Evolutionary conservation across 2,113 vertebrate species (phyloP).

Genomic region (Callorhinus ursinus): DNA sequence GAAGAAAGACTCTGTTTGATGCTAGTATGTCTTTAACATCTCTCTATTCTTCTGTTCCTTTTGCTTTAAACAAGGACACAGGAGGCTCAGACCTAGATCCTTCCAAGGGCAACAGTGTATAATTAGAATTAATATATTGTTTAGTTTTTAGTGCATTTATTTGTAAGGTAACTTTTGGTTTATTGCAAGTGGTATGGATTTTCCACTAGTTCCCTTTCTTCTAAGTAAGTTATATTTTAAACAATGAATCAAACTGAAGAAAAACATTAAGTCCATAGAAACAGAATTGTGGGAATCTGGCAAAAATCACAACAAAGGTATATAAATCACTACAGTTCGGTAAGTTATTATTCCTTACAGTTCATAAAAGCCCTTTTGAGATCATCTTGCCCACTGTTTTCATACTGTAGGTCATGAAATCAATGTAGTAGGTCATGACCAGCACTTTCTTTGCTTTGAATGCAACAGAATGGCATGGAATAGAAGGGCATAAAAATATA

Average conservation of each 20-base stretch:
- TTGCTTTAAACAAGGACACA: slow-evolving; percentile 34
- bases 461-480: neutral
- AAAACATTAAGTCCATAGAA: neutral
- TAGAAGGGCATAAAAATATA: neutral
- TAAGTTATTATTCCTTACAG: neutral
- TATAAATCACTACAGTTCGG: neutral
- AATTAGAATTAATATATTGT: neutral
- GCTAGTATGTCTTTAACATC: neutral
- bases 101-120: neutral
- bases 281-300: neutral
- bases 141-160: neutral
- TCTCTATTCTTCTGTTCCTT: neutral
- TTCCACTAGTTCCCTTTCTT: slow-evolving; percentile 34
- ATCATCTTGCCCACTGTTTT: neutral
- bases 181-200: neutral
- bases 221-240: slow-evolving; percentile 47
- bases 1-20: slow-evolving; percentile 11
- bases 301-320: neutral
- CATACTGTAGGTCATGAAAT: neutral
- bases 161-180: slow-evolving; percentile 22
- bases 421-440: slow-evolving; percentile 2
- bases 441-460: neutral
- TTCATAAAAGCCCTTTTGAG: neutral
- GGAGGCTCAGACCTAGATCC: neutral
- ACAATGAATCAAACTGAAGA: neutral